phyloP scores from a whole-genome alignment of 2,888 invertebrate genomes.

The Iphiclides podalirius region DNA sequence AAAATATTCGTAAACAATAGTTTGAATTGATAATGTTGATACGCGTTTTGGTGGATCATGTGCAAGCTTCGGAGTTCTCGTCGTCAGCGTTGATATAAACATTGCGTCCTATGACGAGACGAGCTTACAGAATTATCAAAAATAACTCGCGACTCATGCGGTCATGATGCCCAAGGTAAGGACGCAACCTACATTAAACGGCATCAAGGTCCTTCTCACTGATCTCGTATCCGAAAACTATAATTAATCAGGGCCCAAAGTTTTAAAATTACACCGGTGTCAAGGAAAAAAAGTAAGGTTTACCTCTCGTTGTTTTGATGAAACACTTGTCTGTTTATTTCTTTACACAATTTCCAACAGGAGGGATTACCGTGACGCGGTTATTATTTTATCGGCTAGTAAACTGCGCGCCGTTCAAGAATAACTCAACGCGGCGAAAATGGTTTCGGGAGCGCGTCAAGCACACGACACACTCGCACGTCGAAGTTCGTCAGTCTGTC shows the following conservation, averaged over 20 bases:
- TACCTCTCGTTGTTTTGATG: constrained; percentile 19
- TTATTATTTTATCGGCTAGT: constrained; percentile 5
- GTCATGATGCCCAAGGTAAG: constrained; percentile 68
- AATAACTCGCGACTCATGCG: constrained; percentile 65
- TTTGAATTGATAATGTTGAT: no score
- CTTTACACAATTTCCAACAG: constrained; percentile 15
- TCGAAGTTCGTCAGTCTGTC: constrained; percentile 35
- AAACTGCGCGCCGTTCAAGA: constrained; percentile 22
- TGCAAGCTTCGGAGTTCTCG: no score
- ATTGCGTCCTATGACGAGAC: constrained; percentile 36
- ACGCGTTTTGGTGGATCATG: no score
- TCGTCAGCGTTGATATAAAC: background rate
- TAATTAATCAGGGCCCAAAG: constrained; percentile 1
- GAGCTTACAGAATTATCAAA: constrained; percentile 56
- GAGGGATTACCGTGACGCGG: constrained; percentile 1
- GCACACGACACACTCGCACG: constrained; percentile 34
- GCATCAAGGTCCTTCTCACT: constrained; percentile 59
- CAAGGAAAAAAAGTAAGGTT: constrained; percentile 13
- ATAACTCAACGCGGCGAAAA: constrained; percentile 19
- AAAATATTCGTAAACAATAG: background rate
- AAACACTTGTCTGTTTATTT: no score
- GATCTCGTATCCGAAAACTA: constrained; percentile 14
- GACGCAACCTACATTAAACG: constrained; percentile 67
- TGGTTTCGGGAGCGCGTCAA: constrained; percentile 23
- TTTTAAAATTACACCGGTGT: background rate